Base-by-base conservation (phyloP, 2,113 vertebrate genomes). In the Camarhynchus parvulus region DNA sequence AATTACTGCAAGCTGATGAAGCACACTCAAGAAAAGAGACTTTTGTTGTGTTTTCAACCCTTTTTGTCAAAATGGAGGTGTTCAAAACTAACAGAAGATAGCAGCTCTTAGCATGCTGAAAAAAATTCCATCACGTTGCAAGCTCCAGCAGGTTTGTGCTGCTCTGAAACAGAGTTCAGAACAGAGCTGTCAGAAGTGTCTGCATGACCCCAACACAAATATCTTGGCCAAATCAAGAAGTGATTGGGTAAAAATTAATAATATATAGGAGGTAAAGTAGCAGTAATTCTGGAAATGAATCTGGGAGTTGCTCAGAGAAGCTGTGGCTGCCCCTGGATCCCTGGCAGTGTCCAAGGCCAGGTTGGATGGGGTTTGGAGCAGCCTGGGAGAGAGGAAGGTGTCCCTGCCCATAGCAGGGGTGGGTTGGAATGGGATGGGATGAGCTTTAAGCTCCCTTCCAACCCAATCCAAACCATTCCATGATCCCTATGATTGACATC, bases 331-430 rank as follows among this genome's bases (percentile, higher is more conserved):
- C 30, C 21, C n/a, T 53, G 68, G 33, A n/a, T 30, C 62, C 11
- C 30, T 83, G 70, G 10, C 0, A 69, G 21, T 69, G 70, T 0
- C n/a, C 70, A 31, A 15, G 41, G 41, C 21, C 47, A 30, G 62
- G 47, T 0, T 62, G 70, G 41, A 11, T 2, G 8, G 56, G 24
- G 7, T 0, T 46, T 41, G 66, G 61, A 47, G n/a, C 46, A 30
- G 0, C 27, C 39, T 83, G 63, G 63, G 41, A 15, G 0, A 20
- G 72, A 23, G 72, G 63, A 0, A 69, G 41, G 21, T 62, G 87
- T 61, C 52, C 23, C 68, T 89, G 53, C 53, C 53, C 53, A 4
- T 20, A 52, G 67, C 42, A 7, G 58, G 35, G 9, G 1, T 49
- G 72, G 53, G 20, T 7, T 31, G 27, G 61, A 19, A 30, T 15